Evolutionary conservation across 2,888 invertebrate species (phyloP).

Genomic region (Tortricodes alternella): DNA sequence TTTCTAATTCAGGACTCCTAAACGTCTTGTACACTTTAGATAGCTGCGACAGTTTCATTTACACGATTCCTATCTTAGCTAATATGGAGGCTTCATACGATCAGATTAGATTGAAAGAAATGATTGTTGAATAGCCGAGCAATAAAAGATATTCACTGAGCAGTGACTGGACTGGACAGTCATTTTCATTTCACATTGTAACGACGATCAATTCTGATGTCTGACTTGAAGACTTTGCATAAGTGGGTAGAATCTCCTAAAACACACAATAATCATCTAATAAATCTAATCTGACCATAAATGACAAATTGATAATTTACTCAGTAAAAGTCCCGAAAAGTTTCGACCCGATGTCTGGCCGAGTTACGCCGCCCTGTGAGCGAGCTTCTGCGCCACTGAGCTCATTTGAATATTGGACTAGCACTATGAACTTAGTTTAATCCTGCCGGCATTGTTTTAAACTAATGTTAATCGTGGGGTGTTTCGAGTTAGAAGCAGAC

Average conservation of each 20-base stretch:
- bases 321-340: slow-evolving; percentile 14
- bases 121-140: slow-evolving; percentile 7
- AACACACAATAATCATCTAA: neutral
- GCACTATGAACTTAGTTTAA: slow-evolving; percentile 53
- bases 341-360: slow-evolving; percentile 32
- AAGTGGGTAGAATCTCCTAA: neutral
- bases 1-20: slow-evolving; percentile 3
- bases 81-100: slow-evolving; percentile 2
- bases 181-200: neutral
- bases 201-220: neutral
- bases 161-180: neutral
- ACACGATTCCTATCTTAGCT: neutral
- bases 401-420: slow-evolving; percentile 69
- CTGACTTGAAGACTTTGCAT: neutral
- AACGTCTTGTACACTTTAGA: neutral
- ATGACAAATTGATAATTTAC: slow-evolving; percentile 13
- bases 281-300: neutral
- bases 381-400: slow-evolving; percentile 55
- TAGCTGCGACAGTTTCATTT: slow-evolving; percentile 4
- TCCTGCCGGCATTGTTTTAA: slow-evolving; percentile 58
- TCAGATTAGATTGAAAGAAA: slow-evolving; percentile 9
- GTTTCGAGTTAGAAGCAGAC: slow-evolving; percentile 54
- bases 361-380: slow-evolving; percentile 44
- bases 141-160: neutral
- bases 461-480: slow-evolving; percentile 62